Conservation (phyloP, 2,113 vertebrate species). For the Semnornis frantzii region DNA sequence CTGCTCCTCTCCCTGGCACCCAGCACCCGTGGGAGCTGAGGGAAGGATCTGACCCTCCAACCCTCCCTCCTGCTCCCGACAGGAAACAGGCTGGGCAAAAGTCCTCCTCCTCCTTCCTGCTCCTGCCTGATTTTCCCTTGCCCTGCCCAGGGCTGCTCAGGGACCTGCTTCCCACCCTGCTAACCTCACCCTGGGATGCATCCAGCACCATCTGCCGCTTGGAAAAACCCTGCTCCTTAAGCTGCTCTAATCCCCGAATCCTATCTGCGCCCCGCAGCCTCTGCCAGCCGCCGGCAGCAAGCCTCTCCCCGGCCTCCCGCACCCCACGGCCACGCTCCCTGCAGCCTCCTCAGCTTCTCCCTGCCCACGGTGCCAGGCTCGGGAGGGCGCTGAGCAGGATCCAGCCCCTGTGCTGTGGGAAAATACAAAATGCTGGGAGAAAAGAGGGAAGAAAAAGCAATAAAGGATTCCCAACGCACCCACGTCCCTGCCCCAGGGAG, state of each 20-base stretch:
- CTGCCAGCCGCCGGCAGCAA: background rate
- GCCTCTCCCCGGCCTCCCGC: background rate
- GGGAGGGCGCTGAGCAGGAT: background rate
- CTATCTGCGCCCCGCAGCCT: conserved; percentile 26
- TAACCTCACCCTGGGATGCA: conserved; percentile 42
- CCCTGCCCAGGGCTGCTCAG: background rate
- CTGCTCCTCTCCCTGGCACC: background rate
- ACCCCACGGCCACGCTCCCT: background rate
- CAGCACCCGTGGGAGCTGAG: no score
- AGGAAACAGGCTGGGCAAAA: background rate
- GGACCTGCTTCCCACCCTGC: conserved; percentile 43
- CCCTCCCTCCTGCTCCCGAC: background rate
- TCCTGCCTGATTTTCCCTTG: background rate
- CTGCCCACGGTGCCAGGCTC: background rate
- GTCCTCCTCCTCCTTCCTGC: background rate
- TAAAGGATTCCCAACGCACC: background rate
- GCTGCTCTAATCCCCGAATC: conserved; percentile 57
- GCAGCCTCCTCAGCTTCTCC: background rate
- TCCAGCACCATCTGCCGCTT: conserved; percentile 63
- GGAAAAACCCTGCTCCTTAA: conserved; percentile 53
- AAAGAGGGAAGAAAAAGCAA: background rate
- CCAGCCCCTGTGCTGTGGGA: background rate
- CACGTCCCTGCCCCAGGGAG: background rate
- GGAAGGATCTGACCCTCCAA: no score
- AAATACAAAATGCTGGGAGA: background rate